Evolutionary conservation across 2,888 invertebrate species (phyloP), one percentile per base, ranked within the genome.

Genomic region (Andricus curvator): DNA sequence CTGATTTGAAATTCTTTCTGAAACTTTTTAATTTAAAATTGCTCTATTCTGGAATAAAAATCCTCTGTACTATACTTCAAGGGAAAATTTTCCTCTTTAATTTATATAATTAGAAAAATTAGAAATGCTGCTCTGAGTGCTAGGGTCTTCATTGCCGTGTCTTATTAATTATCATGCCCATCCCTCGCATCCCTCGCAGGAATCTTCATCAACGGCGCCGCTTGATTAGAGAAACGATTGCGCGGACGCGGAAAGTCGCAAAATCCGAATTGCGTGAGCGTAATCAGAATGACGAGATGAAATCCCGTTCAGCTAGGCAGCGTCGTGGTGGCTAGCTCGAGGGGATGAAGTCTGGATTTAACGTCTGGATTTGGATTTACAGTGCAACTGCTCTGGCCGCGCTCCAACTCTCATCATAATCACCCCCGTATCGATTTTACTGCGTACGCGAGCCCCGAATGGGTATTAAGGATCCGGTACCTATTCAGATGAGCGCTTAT

Each of bases 321-420:
- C 9, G 70, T 29, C 51, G 20, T 20, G 56, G 11, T 56, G 74
- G 65, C 48, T 44, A 41, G 41, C 77, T 78, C 44, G 15, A 15
- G 51, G 41, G 81, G 41, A 76, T 76, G 76, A 64, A 68, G 68
- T 67, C 62, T 78, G 48, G 29, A 81, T 82, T 81, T 77, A 62
- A 29, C 67, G 68, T 77, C 51, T 77, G 62, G 56, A n/a, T 25
- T 65, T 60, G 74, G 25, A 85, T 84, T 85, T 85, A 84, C 78
- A 81, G 79, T 74, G 84, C 80, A 82, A 82, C 82, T 84, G 82
- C 81, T 83, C 81, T 85, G 85, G 85, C 83, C 44, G 17, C 48
- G 81, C 78, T 85, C 84, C 84, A 83, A 82, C 78, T 80, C 80
- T 76, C 83, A 85, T 85, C 85, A 86, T 83, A 81, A 81, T 84